Evolutionary conservation across 2,888 invertebrate species (phyloP), one percentile per base, ranked within the genome.

Genomic region (Polyploca ridens): DNA sequence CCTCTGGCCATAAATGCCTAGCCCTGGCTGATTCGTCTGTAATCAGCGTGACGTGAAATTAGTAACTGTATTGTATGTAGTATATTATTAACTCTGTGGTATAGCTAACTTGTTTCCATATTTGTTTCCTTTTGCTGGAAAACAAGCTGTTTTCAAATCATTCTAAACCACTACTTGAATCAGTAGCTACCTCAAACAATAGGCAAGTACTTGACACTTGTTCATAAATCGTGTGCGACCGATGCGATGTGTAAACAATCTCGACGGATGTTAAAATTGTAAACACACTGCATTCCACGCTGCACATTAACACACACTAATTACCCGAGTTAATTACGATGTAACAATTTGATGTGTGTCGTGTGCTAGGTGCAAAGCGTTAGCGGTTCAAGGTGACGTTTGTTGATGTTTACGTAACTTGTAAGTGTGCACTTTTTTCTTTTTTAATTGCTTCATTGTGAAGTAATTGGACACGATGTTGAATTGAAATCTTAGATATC

Each of bases 351-450:
- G 67, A 72, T 70, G 71, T 70, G 65, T 78, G 77, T 77, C 83
- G 69, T 74, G 73, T 75, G 73, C 72, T 16, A 61, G 27, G 41
- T 41, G 19, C 64, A 66, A 60, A 64, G 62, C 54, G 33, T 63
- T 66, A 63, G 64, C 72, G 73, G 79, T 83, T 83, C 86, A 86
- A 85, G 84, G 86, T 76, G 75, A 83, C 73, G 69, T 78, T 84
- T 82, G 74, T 83, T 81, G 81, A 80, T 78, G 75, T 78, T 54
- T 54, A 54, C 54, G 54, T 54, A 54, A 54, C 54, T 14, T 19
- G 54, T 8, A 54, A 54, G 7, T 58, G 14, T 35, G 58, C 8
- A 13, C n/a, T 27, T 27, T 35, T 58, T 58, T 13, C 13, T 13
- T 58, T 58, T 27, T 33, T 54, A 54, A 54, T 19, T 54, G 54